These are phyloP conservation scores for Myrmecophaga tridactyla DNA, from an alignment of 2,113 vertebrate genomes.

Conservation along the genomic window DNA sequence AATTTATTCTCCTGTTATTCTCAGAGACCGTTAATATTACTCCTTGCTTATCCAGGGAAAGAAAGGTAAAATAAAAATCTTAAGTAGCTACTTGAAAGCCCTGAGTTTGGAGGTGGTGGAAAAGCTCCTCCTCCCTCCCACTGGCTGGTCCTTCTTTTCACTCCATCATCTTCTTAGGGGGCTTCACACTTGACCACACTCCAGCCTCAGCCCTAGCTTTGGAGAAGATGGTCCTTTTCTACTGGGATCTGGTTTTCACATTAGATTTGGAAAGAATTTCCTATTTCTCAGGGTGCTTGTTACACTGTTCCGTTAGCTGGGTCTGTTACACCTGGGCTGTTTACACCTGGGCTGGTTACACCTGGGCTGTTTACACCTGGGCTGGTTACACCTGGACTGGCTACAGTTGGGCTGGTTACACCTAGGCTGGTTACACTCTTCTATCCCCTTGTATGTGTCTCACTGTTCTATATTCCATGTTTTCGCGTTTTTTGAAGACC, in stretches of 20 bases:
- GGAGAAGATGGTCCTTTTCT: neutral
- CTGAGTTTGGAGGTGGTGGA: neutral
- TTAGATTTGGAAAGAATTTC: neutral
- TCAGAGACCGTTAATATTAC: neutral
- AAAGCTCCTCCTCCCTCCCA: neutral
- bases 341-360: neutral
- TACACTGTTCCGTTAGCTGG: neutral
- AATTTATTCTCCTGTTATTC: too few species aligned
- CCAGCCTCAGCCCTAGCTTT: neutral
- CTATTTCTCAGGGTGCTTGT: neutral
- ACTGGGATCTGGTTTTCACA: neutral
- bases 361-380: too few species aligned
- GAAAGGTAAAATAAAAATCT: neutral
- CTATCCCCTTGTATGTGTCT: too few species aligned
- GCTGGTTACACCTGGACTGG: too few species aligned
- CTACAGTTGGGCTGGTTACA: too few species aligned
- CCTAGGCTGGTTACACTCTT: too few species aligned
- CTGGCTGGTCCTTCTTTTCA: too few species aligned
- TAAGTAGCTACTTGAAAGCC: neutral
- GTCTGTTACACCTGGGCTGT: fast-evolving
- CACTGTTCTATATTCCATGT: fast-evolving
- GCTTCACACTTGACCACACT: neutral
- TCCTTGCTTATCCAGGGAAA: neutral
- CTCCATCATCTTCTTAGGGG: neutral
- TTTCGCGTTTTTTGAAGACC: neutral